phyloP scores from a whole-genome alignment of 1,140 invertebrate species.

The Latrodectus geometricus region DNA sequence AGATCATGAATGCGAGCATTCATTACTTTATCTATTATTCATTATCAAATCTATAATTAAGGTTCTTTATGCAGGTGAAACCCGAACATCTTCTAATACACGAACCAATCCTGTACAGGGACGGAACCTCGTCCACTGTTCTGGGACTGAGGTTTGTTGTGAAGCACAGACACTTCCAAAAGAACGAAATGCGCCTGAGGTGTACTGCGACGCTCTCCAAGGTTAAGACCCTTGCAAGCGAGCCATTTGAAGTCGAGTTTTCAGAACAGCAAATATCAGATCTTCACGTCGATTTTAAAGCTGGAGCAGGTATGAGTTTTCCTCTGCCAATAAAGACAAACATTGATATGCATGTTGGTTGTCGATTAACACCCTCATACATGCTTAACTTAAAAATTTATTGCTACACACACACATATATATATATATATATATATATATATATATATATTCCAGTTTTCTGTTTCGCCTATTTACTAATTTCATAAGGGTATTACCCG shows the following conservation, averaged over 20 bases:
- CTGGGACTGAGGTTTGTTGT: conserved; percentile 40
- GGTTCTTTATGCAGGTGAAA: not conserved
- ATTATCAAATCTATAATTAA: too few species aligned
- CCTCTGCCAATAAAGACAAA: too few species aligned
- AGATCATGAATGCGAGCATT: too few species aligned
- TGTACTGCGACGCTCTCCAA: conserved; percentile 72
- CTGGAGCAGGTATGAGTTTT: conserved; percentile 26
- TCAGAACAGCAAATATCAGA: conserved; percentile 49
- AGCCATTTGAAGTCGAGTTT: conserved; percentile 66
- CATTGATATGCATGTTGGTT: too few species aligned
- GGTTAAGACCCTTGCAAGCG: conserved; percentile 84
- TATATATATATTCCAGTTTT: too few species aligned
- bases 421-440: too few species aligned
- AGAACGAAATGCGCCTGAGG: conserved; percentile 65
- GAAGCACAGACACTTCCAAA: conserved; percentile 63
- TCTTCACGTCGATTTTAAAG: conserved; percentile 37
- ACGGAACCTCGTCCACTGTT: conserved; percentile 26
- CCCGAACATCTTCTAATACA: conserved; percentile 17
- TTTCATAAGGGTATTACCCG: too few species aligned
- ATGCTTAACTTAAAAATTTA: too few species aligned
- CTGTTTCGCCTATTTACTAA: too few species aligned
- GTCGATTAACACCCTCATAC: too few species aligned
- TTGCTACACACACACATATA: too few species aligned
- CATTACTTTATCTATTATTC: too few species aligned
- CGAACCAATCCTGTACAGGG: not conserved